Evolutionary conservation across 2,888 invertebrate genomes (phyloP), one percentile per base, ranked within the genome.

Genomic region (Pseudococcus viburni): DNA sequence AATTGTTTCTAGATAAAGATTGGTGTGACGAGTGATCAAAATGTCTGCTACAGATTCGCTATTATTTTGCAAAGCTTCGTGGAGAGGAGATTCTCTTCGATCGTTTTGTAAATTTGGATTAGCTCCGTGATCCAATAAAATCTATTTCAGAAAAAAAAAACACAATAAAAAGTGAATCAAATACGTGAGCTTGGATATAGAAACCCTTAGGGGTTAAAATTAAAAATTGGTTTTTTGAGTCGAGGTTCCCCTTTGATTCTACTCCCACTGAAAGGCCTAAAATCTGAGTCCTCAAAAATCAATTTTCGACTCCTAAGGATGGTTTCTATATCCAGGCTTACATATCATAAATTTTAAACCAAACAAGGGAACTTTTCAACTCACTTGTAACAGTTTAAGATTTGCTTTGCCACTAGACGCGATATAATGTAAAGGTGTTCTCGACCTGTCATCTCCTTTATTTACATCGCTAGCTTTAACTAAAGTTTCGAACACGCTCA

Each of bases 51-150:
- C 89, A 12, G 89, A 89, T 26, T 89, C 88, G 22, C 77, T 85
- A 48, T 89, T 89, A 68, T 89, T 89, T 89, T 90, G 90, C 7
- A 90, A 86, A 9, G 90, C 89, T 86, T 90, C 90, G 59, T 90
- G 89, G 11, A 90, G 89, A 7, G 90, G 89, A 9, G 92, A 92
- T 90, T 92, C 92, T 8, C 92, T 92, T 11, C 92, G 91, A 51
- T 91, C 91, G 89, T 92, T 92, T 88, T 91, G 91, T 80, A 91
- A 88, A 11, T 91, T 90, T 17, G 91, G 90, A 89, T 92, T 91
- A 0, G 91, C 92, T 6, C 91, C 91, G 39, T 91, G 91, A 4
- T 91, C 91, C 85, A 92, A 88, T 17, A 92, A 90, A 7, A 90
- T 91, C 90, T 90, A 17, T 51, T 51, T 26, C 1, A 46, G 46